Evolutionary conservation across 2,888 invertebrate species (phyloP), one percentile per base, ranked within the genome.

Genomic region (Lysandra bellargus): DNA sequence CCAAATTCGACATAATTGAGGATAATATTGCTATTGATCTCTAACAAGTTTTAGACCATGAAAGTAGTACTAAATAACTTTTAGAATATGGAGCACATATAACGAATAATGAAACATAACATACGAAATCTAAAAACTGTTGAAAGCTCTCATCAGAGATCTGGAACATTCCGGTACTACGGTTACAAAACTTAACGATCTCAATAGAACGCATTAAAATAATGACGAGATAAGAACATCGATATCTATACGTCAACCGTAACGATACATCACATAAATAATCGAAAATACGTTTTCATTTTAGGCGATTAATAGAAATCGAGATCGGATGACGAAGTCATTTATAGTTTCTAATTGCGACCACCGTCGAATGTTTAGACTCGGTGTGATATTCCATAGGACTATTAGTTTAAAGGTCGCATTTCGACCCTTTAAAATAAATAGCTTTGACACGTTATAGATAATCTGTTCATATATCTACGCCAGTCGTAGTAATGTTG

Each of bases 271-370:
- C 76, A 53, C 30, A 90, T 91, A 91, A 93, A 92, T 87, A 90
- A 89, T 85, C 84, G 86, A 90, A 83, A 87, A 90, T 88, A 88
- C 86, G 85, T 89, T 86, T 89, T 87, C 89, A 87, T 87, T 90
- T 88, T 88, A 83, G 88, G 86, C 90, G 90, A 91, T 92, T 91
- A 92, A 91, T 91, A 90, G 89, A 89, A 89, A 88, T 86, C 85
- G 87, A 85, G 85, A 89, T 91, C 90, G 89, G 86, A 87, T 90
- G 90, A 90, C 90, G 87, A 88, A 87, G 85, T 91, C 90, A 91
- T 92, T 93, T 92, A 93, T 92, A 90, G 89, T 84, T 87, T 90
- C 92, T 93, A 92, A 93, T 93, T 93, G 91, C 91, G 90, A 90
- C 91, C 91, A 91, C 91, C 90, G 87, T 88, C 89, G 89, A 89